Conservation (phyloP, 2,888 invertebrate genomes). For the Pocota personata region DNA sequence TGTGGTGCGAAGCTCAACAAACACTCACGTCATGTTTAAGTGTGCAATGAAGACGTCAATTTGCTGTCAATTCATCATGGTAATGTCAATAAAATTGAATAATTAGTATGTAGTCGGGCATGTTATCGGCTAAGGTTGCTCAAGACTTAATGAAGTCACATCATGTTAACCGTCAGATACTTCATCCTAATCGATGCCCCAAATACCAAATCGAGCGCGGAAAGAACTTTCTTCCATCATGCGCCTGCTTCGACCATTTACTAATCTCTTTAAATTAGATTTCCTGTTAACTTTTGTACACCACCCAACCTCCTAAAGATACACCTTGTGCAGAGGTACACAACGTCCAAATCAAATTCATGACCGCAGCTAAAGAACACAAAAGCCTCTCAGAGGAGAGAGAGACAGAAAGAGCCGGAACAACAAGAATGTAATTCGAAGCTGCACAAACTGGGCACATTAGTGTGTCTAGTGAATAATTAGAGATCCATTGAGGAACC, state of each 20-base stretch:
- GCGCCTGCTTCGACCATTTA: conserved; percentile 54
- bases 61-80: conserved; percentile 29
- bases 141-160: not conserved
- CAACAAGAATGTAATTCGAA: conserved; percentile 43
- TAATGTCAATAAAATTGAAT: conserved; percentile 20
- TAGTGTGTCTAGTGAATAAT: conserved; percentile 70
- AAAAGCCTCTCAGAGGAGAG: conserved; percentile 17
- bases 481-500: conserved; percentile 67
- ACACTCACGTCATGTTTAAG: conserved; percentile 20
- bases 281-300: conserved; percentile 71
- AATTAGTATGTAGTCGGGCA: not conserved
- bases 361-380: conserved; percentile 19
- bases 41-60: conserved; percentile 17
- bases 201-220: conserved; percentile 57
- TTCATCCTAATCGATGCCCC: conserved; percentile 58
- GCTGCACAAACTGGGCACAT: conserved; percentile 61
- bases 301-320: conserved; percentile 58
- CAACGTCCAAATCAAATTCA: conserved; percentile 60
- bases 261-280: conserved; percentile 72
- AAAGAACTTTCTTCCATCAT: conserved; percentile 62
- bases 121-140: not conserved
- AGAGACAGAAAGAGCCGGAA: not conserved
- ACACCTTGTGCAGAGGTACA: conserved; percentile 39
- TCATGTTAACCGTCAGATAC: not conserved
- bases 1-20: conserved; percentile 26